A percentile compares a stretch with the other conserved stretches of the same genome.
Evolutionary conservation across 2,113 vertebrate species (phyloP).

Genomic region (cattle (Bos taurus)): DNA sequence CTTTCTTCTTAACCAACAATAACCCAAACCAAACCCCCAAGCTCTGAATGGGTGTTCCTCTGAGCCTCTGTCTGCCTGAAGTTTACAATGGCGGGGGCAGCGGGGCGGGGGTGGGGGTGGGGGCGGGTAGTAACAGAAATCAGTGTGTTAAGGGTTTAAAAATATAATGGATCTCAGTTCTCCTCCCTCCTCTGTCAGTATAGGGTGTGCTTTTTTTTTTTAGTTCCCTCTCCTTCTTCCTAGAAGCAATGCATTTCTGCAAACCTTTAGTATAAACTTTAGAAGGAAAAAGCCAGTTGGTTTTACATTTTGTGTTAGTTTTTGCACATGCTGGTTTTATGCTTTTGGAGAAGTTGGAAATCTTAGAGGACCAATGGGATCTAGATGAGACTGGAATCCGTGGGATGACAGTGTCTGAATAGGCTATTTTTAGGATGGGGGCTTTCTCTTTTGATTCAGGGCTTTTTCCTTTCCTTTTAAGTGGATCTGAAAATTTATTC

Average conservation of each 20-base stretch:
- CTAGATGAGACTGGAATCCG: not conserved
- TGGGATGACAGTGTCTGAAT: not conserved
- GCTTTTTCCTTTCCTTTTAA: not conserved
- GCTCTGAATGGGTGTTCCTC: not conserved
- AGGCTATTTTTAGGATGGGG: not conserved
- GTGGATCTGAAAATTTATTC: not conserved
- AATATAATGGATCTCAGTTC: constrained; percentile 1
- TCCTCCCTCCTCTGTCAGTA: not conserved
- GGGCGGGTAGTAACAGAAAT: not conserved
- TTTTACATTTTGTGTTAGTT: constrained; percentile 2
- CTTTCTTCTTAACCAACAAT: not conserved
- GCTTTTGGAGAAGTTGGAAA: constrained; percentile 3
- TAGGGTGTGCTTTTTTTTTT: not conserved
- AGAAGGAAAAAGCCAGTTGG: not conserved
- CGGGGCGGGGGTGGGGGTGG: too few relatives aligned
- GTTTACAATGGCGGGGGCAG: not conserved
- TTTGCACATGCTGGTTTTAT: not conserved
- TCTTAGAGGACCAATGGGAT: not conserved
- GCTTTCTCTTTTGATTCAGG: not conserved
- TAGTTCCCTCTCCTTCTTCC: not conserved
- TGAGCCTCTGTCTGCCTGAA: not conserved
- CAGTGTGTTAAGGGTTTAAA: constrained; percentile 26
- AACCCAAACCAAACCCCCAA: not conserved
- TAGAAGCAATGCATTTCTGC: not conserved
- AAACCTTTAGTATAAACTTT: not conserved